A percentile compares a stretch with the other conserved stretches of the same genome.
These are phyloP conservation scores for Sorex maritimensis DNA, from an alignment of 2,797 vertebrate genomes.

Conservation along the genomic window DNA sequence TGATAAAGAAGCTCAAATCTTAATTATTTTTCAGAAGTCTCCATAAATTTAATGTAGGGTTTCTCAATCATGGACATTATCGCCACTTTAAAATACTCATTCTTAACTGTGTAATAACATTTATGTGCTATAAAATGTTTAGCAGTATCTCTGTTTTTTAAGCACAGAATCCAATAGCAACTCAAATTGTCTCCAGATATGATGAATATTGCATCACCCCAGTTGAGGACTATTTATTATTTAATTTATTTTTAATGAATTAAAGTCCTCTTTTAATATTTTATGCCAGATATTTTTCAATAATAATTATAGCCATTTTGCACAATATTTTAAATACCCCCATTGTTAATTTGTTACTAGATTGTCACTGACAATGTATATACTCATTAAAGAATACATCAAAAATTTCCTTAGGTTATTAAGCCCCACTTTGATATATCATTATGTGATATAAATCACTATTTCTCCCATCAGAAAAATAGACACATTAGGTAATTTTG, in stretches of 20 bases:
- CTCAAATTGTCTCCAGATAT: neutral
- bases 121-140: neutral
- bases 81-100: neutral
- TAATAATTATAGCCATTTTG: neutral
- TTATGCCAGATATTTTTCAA: slow-evolving; percentile 1
- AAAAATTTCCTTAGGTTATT: neutral
- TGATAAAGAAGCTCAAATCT: neutral
- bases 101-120: neutral
- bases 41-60: neutral
- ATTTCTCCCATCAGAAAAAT: neutral
- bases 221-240: neutral
- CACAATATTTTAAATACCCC: neutral
- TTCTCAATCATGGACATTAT: neutral
- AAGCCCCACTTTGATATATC: neutral
- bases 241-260: neutral
- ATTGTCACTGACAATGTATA: neutral
- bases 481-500: neutral
- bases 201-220: neutral
- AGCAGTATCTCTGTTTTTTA: neutral
- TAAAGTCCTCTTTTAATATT: neutral
- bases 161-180: neutral
- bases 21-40: neutral
- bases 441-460: neutral
- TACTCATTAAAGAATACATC: slow-evolving; percentile 6
- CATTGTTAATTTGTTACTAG: neutral